Base-by-base conservation (phyloP, 2,888 invertebrate species). In the Pantelozetes paolii region DNA sequence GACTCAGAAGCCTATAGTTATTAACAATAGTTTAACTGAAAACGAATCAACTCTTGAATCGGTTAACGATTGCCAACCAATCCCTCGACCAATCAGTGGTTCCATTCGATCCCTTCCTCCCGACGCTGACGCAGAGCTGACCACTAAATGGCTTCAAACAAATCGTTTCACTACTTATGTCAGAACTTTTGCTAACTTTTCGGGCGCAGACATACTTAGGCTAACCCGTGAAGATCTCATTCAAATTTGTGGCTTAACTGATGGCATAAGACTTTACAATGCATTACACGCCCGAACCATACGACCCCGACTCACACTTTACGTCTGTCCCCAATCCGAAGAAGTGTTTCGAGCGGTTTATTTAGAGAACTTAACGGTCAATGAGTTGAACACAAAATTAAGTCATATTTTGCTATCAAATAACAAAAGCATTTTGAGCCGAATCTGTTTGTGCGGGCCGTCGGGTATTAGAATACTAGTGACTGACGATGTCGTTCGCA, bases 231-330 rank as follows among this genome's bases (percentile, higher is more conserved):
- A 94, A 77, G 96, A 97, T 83, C 85, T 96, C 54, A 92, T 95
- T 74, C 92, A 95, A 84, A 93, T 97, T 75, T 95, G 94, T 82
- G 95, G 95, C 0, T 85, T 94, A 76, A 91, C 94, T 48, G 95
- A 96, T 82, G 97, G 96, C 5, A 95, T 96, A 75, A 88, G 96
- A 78, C 87, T 96, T 76, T 94, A 89, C 84, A 96, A 96, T 83
- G 90, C 91, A 42, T 84, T 96, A 67, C 92, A 92, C 80, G 90
- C 82, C 87, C 88, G 84, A 28, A 75, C 74, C 36, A 72, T 72
- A 78, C 86, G 89, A 72, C 93, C 93, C 0, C 88, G 90, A 15
- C 85, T 92, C 75, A 93, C 92, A 0, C 85, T 95, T 72, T 95
- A 92, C 83, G 88, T 94, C 75, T 89, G 90, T 78, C 83, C 87